Evolutionary conservation across 92 coral and sea anemone species (phyloP), one percentile per base, ranked within the genome.

Genomic region (Porites evermanni): DNA sequence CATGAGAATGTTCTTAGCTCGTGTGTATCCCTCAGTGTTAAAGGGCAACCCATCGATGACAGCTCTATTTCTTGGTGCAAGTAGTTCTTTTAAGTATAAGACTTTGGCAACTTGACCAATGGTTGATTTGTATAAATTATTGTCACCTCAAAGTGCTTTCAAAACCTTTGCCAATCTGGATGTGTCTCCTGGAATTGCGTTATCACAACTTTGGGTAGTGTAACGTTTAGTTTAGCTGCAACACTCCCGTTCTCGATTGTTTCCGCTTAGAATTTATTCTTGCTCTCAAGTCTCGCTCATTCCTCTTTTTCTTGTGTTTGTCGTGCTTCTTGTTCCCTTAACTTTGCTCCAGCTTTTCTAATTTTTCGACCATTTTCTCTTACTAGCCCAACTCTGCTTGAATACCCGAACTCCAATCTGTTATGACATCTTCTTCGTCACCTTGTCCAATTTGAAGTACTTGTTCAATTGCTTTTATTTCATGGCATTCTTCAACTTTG

Each of bases 151-250:
- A 29, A 29, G 2, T 29, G 32, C 32, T 79, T 71, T 86, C 90
- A 87, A 32, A 29, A 29, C 32, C 32, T 29, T 29, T 29, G 32
- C 32, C 32, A 29, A 29, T 29, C 4, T 2, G 2, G 65, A 12
- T 44, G 79, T 16, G 87, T 63, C 70, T 75, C 81, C 3, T 84
- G 88, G 67, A 84, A 84, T 63, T 74, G 74, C 4, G 81, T 74
- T 3, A 84, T 29, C 32, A 29, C 32, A 29, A 2, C 4, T 29
- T 29, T 29, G 32, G 32, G 32, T 2, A 29, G 4, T 74, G 65
- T 79, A 79, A 73, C 83, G 12, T 29, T 79, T 38, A 73, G 19
- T 68, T 79, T 79, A 79, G 26, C 61, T 50, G 64, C 78, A 53
- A 19, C 18, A 3, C 19, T 20, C 60, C 32, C 65, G 63, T 29